A percentile compares a stretch with the other conserved stretches of the same genome.
Conservation (phyloP, 2,113 vertebrate species). For the Equus przewalskii region DNA sequence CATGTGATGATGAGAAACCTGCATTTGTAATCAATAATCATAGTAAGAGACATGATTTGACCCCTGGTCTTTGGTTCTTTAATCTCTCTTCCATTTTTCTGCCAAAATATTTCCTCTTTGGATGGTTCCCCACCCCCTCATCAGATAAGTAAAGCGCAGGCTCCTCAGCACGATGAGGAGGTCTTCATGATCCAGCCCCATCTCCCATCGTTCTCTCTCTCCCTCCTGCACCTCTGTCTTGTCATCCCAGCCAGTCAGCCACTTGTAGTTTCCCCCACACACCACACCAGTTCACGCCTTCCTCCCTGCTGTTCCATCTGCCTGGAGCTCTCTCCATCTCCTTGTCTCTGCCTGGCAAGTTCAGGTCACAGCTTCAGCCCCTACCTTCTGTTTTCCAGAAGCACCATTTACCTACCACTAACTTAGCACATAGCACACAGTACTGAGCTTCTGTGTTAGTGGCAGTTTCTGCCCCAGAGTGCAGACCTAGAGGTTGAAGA, state of each 20-base stretch:
- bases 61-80: background rate
- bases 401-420: background rate
- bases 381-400: background rate
- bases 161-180: background rate
- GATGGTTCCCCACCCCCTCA: background rate
- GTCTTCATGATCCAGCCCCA: background rate
- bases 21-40: background rate
- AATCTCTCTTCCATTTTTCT: slow-evolving; percentile 7
- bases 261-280: background rate
- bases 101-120: background rate
- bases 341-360: background rate
- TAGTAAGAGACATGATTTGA: background rate
- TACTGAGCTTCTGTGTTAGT: background rate
- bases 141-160: background rate
- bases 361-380: background rate
- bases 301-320: background rate
- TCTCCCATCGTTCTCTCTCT: background rate
- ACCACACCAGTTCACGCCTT: background rate
- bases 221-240: background rate
- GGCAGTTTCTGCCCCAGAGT: background rate
- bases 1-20: background rate
- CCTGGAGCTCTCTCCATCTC: background rate
- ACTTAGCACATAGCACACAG: background rate
- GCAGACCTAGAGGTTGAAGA: background rate
- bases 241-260: too few relatives aligned